A percentile compares a stretch with the other conserved stretches of the same genome.
phyloP scores from a whole-genome alignment of 2,888 invertebrate species.

The Ochropleura plecta region DNA sequence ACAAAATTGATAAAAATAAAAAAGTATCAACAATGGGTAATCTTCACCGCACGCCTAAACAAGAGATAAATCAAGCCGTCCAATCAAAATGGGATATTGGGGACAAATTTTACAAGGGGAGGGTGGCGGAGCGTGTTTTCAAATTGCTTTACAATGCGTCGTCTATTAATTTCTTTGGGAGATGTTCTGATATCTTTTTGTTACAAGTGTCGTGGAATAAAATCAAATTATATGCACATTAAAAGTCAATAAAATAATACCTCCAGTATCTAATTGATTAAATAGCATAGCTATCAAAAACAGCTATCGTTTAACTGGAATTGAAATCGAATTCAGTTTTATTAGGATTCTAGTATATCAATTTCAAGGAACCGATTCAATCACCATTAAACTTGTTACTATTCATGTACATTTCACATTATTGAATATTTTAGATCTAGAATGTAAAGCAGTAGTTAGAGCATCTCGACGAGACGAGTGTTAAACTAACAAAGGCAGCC shows the following conservation, averaged over 20 bases:
- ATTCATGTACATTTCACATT: constrained; percentile 1
- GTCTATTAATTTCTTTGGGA: constrained; percentile 82
- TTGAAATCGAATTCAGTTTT: constrained; percentile 40
- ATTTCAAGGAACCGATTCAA: constrained; percentile 38
- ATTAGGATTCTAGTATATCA: constrained; percentile 36
- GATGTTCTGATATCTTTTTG: constrained; percentile 37
- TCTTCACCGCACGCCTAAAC: constrained; percentile 79
- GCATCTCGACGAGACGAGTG: constrained; percentile 55
- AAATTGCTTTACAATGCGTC: constrained; percentile 87
- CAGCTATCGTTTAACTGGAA: constrained; percentile 9
- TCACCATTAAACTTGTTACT: constrained; percentile 25
- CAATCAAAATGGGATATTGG: constrained; percentile 89
- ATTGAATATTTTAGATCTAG: constrained; percentile 15
- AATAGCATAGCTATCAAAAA: constrained; percentile 30
- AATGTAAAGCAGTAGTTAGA: constrained; percentile 47
- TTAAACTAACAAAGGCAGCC: constrained; percentile 75
- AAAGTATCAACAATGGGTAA: constrained; percentile 80
- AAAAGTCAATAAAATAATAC: constrained; percentile 4
- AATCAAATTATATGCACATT: constrained; percentile 20
- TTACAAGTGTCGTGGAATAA: constrained; percentile 10
- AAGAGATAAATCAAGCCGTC: constrained; percentile 89
- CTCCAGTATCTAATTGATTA: constrained; percentile 2
- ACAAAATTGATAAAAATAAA: constrained; percentile 35
- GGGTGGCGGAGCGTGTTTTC: constrained; percentile 86
- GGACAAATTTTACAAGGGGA: constrained; percentile 88